Conservation (phyloP, 2,888 invertebrate species). For the Catocala fraxini region DNA sequence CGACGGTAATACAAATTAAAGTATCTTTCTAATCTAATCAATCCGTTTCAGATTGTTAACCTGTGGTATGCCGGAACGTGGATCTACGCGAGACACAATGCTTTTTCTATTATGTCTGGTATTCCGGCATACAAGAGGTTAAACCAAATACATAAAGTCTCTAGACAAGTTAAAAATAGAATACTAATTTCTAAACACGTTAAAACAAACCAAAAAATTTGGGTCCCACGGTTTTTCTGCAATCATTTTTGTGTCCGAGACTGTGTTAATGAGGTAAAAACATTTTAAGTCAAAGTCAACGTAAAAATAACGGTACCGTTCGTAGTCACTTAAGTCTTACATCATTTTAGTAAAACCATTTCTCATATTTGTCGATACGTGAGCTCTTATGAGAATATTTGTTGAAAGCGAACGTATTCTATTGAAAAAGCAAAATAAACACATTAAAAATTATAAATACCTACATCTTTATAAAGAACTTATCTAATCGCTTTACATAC, state of each 20-base stretch:
- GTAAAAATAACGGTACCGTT: constrained; percentile 16
- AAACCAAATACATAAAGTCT: too few relatives aligned
- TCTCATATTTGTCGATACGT: neutral
- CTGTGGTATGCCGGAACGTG: too few relatives aligned
- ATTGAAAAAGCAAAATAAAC: constrained; percentile 26
- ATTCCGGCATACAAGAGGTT: too few relatives aligned
- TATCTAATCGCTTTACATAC: constrained; percentile 65
- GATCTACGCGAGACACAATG: too few relatives aligned
- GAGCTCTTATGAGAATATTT: constrained; percentile 20
- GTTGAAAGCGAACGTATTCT: constrained; percentile 19
- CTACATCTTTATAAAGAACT: constrained; percentile 52
- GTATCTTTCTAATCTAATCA: too few relatives aligned
- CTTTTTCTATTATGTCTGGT: too few relatives aligned
- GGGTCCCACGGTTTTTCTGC: neutral
- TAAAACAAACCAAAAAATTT: too few relatives aligned
- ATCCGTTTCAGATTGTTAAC: too few relatives aligned
- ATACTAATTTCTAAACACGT: too few relatives aligned
- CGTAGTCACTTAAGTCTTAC: constrained; percentile 14
- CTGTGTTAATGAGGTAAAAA: constrained; percentile 58
- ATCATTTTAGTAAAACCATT: constrained; percentile 9
- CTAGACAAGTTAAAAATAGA: too few relatives aligned
- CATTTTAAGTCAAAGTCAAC: constrained; percentile 42
- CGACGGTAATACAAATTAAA: too few relatives aligned
- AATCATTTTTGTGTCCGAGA: neutral
- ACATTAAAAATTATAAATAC: constrained; percentile 43